phyloP scores from a whole-genome alignment of 2,797 vertebrate genomes.

The Dallia pectoralis region DNA sequence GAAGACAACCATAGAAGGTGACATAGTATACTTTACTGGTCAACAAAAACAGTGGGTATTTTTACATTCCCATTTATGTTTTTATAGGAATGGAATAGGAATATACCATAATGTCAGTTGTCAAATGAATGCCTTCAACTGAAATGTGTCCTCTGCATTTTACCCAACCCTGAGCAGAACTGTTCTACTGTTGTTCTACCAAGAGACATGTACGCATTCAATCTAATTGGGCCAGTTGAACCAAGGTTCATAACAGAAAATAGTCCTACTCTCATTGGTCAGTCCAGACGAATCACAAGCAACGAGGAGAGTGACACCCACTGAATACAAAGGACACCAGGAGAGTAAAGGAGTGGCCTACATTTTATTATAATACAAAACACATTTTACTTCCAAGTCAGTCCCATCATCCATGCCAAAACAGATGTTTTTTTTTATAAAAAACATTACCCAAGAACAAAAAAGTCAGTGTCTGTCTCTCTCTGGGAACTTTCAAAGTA shows the following conservation, averaged over 20 bases:
- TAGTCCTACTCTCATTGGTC: slow-evolving; percentile 55
- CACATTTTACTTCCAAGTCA: background rate
- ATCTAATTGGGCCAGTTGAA: slow-evolving; percentile 21
- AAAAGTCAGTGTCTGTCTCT: background rate
- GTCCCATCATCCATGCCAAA: too few relatives aligned
- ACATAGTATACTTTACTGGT: background rate
- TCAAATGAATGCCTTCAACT: too few relatives aligned
- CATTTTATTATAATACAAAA: background rate
- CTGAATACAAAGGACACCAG: slow-evolving; percentile 18
- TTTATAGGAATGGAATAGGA: too few relatives aligned
- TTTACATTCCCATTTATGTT: background rate
- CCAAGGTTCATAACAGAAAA: slow-evolving; percentile 27
- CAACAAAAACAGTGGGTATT: background rate
- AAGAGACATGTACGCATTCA: slow-evolving; percentile 12
- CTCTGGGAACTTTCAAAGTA: background rate
- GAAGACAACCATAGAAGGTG: background rate
- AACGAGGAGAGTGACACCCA: slow-evolving; percentile 44
- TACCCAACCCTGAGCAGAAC: too few relatives aligned
- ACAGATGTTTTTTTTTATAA: background rate
- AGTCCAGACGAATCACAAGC: slow-evolving; percentile 56
- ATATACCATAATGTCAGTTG: too few relatives aligned
- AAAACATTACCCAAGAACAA: background rate
- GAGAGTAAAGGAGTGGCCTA: background rate
- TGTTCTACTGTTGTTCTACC: slow-evolving; percentile 35
- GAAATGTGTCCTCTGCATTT: too few relatives aligned